These are phyloP conservation scores for Lophura nycthemera DNA, from an alignment of 2,113 vertebrate species.

Conservation along the genomic window DNA sequence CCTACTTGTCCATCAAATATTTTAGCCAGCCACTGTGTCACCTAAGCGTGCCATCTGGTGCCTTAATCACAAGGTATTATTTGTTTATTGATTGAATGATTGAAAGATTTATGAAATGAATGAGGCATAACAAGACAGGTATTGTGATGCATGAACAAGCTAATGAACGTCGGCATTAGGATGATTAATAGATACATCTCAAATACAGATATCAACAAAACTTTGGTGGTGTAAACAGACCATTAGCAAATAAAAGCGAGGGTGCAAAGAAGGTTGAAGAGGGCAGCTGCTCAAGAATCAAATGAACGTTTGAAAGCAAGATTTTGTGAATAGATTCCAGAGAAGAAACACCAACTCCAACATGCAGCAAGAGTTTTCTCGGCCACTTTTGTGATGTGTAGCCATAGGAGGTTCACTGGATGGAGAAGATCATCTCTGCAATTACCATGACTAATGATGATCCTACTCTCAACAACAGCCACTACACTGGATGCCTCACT, in stretches of 20 bases:
- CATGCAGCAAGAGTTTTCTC: background rate
- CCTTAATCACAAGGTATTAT: background rate
- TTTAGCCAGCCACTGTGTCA: background rate
- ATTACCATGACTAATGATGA: background rate
- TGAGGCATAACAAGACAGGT: background rate
- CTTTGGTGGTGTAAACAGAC: background rate
- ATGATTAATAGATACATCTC: background rate
- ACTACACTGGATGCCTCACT: background rate
- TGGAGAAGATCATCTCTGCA: background rate
- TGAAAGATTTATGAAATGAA: background rate
- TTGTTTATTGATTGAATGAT: conserved; percentile 1
- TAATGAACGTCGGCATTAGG: background rate
- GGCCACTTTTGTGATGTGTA: background rate
- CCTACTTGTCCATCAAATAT: background rate
- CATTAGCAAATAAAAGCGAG: conserved; percentile 34
- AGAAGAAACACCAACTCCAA: background rate
- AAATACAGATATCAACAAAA: background rate
- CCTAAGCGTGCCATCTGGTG: background rate
- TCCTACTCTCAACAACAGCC: background rate
- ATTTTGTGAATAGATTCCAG: background rate
- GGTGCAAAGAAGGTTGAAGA: background rate
- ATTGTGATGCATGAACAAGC: background rate
- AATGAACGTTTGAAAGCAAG: background rate
- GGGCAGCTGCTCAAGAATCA: background rate
- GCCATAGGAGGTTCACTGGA: background rate